Percentiles rank a stretch among this genome's conserved stretches.
Evolutionary conservation across 2,797 vertebrate species (phyloP).

Genomic region (Tachyglossus aculeatus): DNA sequence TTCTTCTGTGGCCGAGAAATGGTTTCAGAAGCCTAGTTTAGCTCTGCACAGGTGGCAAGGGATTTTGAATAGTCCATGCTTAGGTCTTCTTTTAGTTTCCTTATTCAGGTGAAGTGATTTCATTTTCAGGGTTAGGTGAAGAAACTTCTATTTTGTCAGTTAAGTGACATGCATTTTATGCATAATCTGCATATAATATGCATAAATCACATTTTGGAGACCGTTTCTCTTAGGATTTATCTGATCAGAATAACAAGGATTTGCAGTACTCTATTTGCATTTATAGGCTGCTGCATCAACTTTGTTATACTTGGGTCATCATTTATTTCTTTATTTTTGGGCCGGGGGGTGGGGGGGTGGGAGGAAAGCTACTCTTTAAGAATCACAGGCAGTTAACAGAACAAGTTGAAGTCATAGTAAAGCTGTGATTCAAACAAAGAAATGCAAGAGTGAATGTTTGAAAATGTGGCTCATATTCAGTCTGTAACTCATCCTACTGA

Average conservation of each 20-base stretch:
- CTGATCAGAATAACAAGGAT: too few relatives aligned
- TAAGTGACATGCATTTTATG: conserved; percentile 22
- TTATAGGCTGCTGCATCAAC: too few relatives aligned
- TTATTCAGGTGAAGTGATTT: conserved; percentile 19
- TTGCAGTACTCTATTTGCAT: too few relatives aligned
- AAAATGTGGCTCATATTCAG: not conserved
- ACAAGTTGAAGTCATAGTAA: conserved; percentile 39
- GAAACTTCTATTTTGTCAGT: conserved; percentile 33
- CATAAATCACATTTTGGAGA: not conserved
- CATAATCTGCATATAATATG: not conserved
- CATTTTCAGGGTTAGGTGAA: conserved; percentile 26
- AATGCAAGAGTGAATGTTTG: conserved; percentile 6
- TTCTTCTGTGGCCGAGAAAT: conserved; percentile 49
- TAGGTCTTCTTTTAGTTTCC: conserved; percentile 36
- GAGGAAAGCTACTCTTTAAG: too few relatives aligned
- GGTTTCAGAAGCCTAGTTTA: conserved; percentile 30
- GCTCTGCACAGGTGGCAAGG: conserved; percentile 48
- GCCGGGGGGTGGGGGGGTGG: too few relatives aligned
- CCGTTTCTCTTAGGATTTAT: not conserved
- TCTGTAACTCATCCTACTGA: conserved; percentile 3
- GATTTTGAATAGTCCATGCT: not conserved
- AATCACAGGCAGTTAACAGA: conserved; percentile 7
- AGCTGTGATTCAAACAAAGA: not conserved
- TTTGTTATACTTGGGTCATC: too few relatives aligned
- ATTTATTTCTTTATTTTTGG: too few relatives aligned